These are phyloP conservation scores for Luffia ferchaultella DNA, from an alignment of 2,888 invertebrate species.

Conservation along the genomic window DNA sequence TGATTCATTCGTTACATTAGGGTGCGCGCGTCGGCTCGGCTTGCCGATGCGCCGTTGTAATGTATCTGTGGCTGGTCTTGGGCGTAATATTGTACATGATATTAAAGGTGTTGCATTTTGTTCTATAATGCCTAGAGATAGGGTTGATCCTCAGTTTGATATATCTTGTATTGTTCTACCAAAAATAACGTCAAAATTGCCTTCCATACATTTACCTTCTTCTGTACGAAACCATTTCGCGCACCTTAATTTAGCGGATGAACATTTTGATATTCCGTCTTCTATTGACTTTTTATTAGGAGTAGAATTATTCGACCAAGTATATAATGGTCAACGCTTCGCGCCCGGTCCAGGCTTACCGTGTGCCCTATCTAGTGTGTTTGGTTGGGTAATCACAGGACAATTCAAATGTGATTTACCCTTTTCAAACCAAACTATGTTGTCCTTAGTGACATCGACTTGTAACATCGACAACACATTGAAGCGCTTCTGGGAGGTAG, in stretches of 20 bases:
- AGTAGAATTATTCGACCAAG: background rate
- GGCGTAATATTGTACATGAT: no score
- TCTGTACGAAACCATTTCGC: background rate
- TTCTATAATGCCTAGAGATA: no score
- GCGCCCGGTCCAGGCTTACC: conserved; percentile 2
- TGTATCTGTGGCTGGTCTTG: conserved; percentile 1
- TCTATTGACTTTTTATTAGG: background rate
- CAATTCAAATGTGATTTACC: background rate
- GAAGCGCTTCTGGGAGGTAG: conserved; percentile 12
- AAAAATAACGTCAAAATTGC: background rate
- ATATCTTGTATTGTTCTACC: background rate
- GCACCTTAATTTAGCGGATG: conserved; percentile 1
- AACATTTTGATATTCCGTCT: background rate
- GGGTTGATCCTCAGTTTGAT: background rate
- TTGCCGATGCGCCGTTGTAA: conserved; percentile 4
- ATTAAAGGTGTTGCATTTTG: no score
- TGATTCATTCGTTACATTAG: conserved; percentile 5
- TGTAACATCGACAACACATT: conserved; percentile 6
- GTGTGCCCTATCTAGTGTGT: conserved; percentile 5
- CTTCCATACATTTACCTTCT: background rate
- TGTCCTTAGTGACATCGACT: conserved; percentile 1
- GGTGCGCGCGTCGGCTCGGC: conserved; percentile 6
- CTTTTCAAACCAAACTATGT: background rate
- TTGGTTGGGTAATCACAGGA: conserved; percentile 8
- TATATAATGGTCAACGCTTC: background rate